phyloP scores from a whole-genome alignment of 2,797 vertebrate species.

The Catharus ustulatus region DNA sequence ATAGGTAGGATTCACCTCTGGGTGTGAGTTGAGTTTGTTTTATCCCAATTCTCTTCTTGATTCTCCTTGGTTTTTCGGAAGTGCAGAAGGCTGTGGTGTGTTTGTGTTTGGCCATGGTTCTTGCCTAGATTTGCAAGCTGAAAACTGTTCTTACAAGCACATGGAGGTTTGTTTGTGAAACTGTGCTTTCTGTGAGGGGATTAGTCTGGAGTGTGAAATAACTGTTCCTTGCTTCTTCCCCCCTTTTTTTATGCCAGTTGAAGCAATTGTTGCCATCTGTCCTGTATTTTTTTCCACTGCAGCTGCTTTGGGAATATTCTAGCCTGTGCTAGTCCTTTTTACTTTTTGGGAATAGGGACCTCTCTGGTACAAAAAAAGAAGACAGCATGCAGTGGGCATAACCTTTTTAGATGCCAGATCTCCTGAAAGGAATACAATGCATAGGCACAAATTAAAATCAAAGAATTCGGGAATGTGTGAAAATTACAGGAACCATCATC shows the following conservation, averaged over 20 bases:
- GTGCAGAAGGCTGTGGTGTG: neutral
- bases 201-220: neutral
- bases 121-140: neutral
- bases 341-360: neutral
- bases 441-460: neutral
- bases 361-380: neutral
- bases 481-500: neutral
- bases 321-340: neutral
- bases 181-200: neutral
- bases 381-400: neutral
- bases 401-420: neutral
- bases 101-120: neutral
- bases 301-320: neutral
- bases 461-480: neutral
- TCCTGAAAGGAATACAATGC: neutral
- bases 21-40: rapidly evolving
- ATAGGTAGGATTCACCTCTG: neutral
- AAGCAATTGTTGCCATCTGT: neutral
- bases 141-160: neutral
- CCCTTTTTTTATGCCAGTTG: neutral
- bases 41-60: neutral
- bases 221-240: neutral
- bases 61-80: neutral
- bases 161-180: neutral
- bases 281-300: neutral